Percentiles rank a stretch among this genome's conserved stretches.
Conservation (phyloP, 2,113 vertebrate species). For the Odontophorus gujanensis region DNA sequence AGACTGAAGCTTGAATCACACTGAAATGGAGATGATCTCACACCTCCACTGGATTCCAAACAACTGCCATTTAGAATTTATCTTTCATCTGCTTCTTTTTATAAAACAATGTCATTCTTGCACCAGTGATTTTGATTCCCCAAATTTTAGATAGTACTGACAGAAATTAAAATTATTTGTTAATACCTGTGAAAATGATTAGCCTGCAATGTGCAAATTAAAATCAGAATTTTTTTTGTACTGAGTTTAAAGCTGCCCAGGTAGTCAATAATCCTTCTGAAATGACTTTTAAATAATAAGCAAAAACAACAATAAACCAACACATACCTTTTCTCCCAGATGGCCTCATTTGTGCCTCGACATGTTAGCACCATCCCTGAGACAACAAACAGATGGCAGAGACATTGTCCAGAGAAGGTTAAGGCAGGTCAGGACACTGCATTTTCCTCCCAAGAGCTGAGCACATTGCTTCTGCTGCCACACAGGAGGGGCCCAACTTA, state of each 20-base stretch:
- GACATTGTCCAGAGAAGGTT: not conserved
- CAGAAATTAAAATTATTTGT: not conserved
- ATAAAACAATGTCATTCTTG: not conserved
- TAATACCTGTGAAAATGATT: not conserved
- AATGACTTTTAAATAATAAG: not conserved
- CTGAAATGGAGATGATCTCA: not conserved
- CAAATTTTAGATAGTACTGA: not conserved
- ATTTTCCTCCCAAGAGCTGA: not conserved
- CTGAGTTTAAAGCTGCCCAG: not conserved
- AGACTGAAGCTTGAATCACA: not conserved
- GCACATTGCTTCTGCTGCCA: not conserved
- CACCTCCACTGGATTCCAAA: not conserved
- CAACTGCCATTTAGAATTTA: not conserved
- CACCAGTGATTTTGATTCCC: not conserved
- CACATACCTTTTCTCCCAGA: not conserved
- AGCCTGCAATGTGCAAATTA: not conserved
- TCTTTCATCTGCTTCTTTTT: not conserved
- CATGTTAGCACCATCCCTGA: not conserved
- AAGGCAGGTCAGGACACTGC: not conserved
- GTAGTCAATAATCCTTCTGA: not conserved
- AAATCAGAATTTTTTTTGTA: not conserved
- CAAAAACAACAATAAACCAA: not conserved
- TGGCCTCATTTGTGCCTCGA: not conserved
- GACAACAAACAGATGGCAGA: not conserved
- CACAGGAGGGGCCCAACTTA: not conserved